Percentiles rank a stretch among this genome's conserved stretches.
Evolutionary conservation across 1,140 invertebrate genomes (phyloP).

Genomic region (Megalonaias nervosa): DNA sequence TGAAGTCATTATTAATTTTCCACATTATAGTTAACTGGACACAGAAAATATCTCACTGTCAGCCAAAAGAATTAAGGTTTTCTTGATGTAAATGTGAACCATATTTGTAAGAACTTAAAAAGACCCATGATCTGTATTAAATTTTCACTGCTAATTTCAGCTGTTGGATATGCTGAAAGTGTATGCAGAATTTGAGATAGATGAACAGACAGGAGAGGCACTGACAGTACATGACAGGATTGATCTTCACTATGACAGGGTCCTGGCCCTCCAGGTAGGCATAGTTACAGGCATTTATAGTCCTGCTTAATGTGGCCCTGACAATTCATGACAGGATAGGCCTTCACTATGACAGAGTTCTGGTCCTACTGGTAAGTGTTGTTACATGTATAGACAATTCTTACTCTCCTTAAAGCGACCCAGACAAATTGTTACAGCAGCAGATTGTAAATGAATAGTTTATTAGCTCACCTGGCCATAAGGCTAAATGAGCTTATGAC

Average conservation of each 20-base stretch:
- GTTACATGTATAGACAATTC: no score
- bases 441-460: no score
- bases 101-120: no score
- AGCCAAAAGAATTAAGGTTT: no score
- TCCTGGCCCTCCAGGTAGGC: slow-evolving; percentile 65
- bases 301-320: slow-evolving; percentile 79
- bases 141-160: slow-evolving; percentile 73
- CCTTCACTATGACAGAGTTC: slow-evolving; percentile 93
- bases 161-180: slow-evolving; percentile 96
- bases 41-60: no score
- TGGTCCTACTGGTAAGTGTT: slow-evolving; percentile 83
- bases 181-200: slow-evolving; percentile 98
- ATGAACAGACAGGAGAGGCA: slow-evolving; percentile 95
- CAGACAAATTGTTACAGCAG: slow-evolving; percentile 91
- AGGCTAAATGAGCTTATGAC: no score
- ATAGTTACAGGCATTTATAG: no score
- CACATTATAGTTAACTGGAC: no score
- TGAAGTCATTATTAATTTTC: no score
- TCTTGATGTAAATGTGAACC: no score
- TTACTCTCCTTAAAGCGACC: slow-evolving; percentile 76
- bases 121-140: no score
- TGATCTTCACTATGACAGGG: slow-evolving; percentile 91
- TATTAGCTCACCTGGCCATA: no score
- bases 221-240: slow-evolving; percentile 95
- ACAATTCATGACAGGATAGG: slow-evolving; percentile 95